A percentile compares a stretch with the other conserved stretches of the same genome.
These are phyloP conservation scores for Esperia sulphurella DNA, from an alignment of 2,888 invertebrate species.

Conservation along the genomic window DNA sequence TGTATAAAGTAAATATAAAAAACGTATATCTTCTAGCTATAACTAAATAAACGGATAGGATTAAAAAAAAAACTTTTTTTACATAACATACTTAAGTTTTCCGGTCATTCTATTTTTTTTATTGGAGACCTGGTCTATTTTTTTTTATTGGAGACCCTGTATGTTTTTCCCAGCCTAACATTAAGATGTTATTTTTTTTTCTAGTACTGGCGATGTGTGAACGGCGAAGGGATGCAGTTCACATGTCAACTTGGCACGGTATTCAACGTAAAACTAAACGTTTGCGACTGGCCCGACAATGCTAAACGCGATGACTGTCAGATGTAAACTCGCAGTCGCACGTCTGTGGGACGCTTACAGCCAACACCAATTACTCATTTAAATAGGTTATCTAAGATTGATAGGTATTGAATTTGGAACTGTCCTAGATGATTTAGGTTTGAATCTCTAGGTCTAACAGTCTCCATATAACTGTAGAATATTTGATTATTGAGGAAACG, in stretches of 20 bases:
- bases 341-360: not conserved
- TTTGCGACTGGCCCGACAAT: conserved; percentile 91
- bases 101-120: too few species aligned
- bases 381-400: not conserved
- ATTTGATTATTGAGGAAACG: too few species aligned
- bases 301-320: conserved; percentile 82
- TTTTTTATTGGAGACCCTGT: too few species aligned
- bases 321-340: conserved; percentile 19
- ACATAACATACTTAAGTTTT: too few species aligned
- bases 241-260: conserved; percentile 86
- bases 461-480: too few species aligned
- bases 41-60: too few species aligned
- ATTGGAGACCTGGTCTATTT: too few species aligned
- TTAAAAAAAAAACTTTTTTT: too few species aligned
- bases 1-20: too few species aligned
- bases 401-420: not conserved
- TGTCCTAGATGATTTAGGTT: not conserved
- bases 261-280: conserved; percentile 83
- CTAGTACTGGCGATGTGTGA: conserved; percentile 92
- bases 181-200: not conserved
- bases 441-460: not conserved
- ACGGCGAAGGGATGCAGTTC: conserved; percentile 86
- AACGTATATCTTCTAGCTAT: too few species aligned
- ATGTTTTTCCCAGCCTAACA: too few species aligned
- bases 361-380: not conserved